Conservation (phyloP, 2,888 invertebrate genomes). For the Himalopsyche japonica region DNA sequence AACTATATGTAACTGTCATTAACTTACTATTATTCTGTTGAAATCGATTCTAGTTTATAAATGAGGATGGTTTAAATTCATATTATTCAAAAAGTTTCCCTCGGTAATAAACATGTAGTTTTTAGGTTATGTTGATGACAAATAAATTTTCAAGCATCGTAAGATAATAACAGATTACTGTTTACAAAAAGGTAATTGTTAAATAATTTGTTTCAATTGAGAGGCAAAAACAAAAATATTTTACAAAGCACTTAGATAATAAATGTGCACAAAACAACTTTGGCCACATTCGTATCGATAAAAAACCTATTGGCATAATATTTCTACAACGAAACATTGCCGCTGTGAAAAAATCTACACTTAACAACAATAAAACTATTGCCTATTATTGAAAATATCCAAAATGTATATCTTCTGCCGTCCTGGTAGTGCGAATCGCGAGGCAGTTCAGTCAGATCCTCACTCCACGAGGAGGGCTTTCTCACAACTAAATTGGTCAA, state of each 20-base stretch:
- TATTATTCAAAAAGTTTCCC: no score
- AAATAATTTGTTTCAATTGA: no score
- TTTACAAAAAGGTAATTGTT: no score
- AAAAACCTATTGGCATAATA: background rate
- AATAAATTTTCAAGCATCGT: no score
- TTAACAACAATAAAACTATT: background rate
- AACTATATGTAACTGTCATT: no score
- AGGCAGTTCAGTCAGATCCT: background rate
- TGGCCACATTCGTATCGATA: background rate
- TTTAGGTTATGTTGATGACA: no score
- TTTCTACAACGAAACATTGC: background rate
- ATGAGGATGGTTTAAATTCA: no score
- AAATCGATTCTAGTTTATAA: no score
- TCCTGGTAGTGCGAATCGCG: background rate
- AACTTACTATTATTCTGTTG: no score
- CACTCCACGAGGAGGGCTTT: background rate
- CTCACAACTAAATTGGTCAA: conserved; percentile 1
- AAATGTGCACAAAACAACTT: background rate
- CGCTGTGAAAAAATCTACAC: background rate
- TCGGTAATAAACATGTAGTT: no score
- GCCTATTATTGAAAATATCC: background rate
- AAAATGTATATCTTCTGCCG: background rate
- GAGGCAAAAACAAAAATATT: background rate
- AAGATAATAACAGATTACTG: no score
- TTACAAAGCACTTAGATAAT: background rate